Base-by-base conservation (phyloP, 2,797 vertebrate genomes). In the Etheostoma perlongum region DNA sequence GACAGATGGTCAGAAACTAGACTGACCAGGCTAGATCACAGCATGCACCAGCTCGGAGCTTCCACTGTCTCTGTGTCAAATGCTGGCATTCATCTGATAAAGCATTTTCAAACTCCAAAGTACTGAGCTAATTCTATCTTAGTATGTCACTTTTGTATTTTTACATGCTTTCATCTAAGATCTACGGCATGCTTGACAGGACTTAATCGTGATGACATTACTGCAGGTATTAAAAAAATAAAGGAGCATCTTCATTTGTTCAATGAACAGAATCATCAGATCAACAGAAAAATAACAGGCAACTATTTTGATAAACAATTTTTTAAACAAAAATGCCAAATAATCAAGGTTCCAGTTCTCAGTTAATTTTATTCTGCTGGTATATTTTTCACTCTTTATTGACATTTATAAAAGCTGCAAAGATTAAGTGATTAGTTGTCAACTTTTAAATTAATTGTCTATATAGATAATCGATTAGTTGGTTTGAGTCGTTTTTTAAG, bases 1-100 rank as follows among this genome's bases (percentile, higher is more conserved):
- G 55, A 88, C 78, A 87, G 76, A 87, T 82, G 83, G 76, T 81
- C 78, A 58, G 65, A 81, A 82, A 88, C 79, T 25, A 72, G 75
- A 83, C 51, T 76, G 71, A 57, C 66, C 76, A 70, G 78, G 64
- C 72, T 49, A 72, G 62, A 89, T 85, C 88, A 72, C 83, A 90
- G 83, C 83, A 60, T 65, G 76, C 30, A 59, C 55, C 64, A 72
- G 76, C 76, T 76, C 76, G 36, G 72, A 59, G 69, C 75, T 79
- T 85, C 82, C 65, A 83, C 79, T 73, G 58, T 83, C 64, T 84
- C 68, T 48, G 52, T 82, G 75, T 90, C 85, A 84, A 60, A 78
- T 67, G 51, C 53, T 55, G 80, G 68, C 72, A 52, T 88, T 86
- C 78, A 82, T 88, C 72, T 72, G 74, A 84, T 65, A 54, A 88